These are phyloP conservation scores for Callosobruchus maculatus DNA, from an alignment of 2,888 invertebrate genomes.

Conservation along the genomic window DNA sequence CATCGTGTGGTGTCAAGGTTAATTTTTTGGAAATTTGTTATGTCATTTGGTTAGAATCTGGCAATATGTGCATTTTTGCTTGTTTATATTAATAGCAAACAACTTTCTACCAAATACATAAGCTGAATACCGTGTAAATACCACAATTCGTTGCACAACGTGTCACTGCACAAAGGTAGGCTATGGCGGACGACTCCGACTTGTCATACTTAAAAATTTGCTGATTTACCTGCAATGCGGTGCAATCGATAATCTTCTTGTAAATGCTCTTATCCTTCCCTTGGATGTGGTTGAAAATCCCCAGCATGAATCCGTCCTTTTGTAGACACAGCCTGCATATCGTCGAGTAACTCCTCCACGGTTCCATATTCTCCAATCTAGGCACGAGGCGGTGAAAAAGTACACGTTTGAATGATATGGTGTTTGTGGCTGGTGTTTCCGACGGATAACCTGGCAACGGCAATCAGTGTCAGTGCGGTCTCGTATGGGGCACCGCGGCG, in stretches of 20 bases:
- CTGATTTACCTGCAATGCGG: slow-evolving; percentile 45
- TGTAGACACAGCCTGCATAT: slow-evolving; percentile 66
- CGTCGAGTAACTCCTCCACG: slow-evolving; percentile 59
- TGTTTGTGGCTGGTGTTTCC: slow-evolving; percentile 5
- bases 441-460: slow-evolving; percentile 25
- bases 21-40: neutral
- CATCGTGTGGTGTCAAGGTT: neutral
- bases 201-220: neutral
- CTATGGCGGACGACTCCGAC: neutral
- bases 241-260: slow-evolving; percentile 49
- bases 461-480: slow-evolving; percentile 2
- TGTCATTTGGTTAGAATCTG: neutral
- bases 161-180: neutral
- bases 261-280: slow-evolving; percentile 48
- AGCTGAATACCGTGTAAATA: neutral
- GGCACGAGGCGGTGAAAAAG: neutral
- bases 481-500: slow-evolving; percentile 50
- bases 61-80: neutral
- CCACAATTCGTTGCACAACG: neutral
- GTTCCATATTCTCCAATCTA: slow-evolving; percentile 29
- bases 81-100: neutral
- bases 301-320: slow-evolving; percentile 59
- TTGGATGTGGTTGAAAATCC: slow-evolving; percentile 59
- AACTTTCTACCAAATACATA: too few species aligned
- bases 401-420: slow-evolving; percentile 6